These are phyloP conservation scores for Malurus cyaneus DNA, from an alignment of 2,113 vertebrate genomes.

Conservation along the genomic window DNA sequence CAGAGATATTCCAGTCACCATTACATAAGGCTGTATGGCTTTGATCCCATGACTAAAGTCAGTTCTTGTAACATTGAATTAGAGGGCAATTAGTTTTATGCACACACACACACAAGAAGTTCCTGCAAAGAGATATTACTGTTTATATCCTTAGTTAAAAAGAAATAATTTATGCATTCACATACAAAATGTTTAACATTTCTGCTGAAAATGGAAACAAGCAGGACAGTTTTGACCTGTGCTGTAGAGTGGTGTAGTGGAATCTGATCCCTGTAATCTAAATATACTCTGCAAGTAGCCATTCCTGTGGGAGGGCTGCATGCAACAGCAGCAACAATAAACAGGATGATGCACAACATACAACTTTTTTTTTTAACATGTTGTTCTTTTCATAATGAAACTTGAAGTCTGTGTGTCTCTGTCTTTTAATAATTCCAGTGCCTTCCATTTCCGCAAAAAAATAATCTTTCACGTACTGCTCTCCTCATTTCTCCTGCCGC, in stretches of 20 bases:
- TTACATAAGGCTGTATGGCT: neutral
- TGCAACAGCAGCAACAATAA: neutral
- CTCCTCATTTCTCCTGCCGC: neutral
- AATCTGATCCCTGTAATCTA: neutral
- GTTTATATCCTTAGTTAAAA: neutral
- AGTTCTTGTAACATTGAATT: neutral
- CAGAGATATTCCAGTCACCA: neutral
- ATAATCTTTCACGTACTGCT: neutral
- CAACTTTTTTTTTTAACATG: neutral
- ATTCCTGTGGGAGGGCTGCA: neutral
- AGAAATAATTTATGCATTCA: neutral
- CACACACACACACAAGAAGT: neutral
- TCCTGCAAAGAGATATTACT: neutral
- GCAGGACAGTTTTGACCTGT: neutral
- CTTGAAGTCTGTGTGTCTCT: neutral
- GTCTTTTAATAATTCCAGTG: neutral
- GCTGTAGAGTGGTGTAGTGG: neutral
- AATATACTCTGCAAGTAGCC: conserved; percentile 12
- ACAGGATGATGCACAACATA: conserved; percentile 1
- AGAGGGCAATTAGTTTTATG: neutral
- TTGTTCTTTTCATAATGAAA: neutral
- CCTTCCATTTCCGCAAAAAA: neutral
- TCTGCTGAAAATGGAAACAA: conserved; percentile 40
- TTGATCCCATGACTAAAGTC: neutral
- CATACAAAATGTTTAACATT: conserved; percentile 13